phyloP scores from a whole-genome alignment of 2,888 invertebrate genomes.

The Apotomis turbidana region DNA sequence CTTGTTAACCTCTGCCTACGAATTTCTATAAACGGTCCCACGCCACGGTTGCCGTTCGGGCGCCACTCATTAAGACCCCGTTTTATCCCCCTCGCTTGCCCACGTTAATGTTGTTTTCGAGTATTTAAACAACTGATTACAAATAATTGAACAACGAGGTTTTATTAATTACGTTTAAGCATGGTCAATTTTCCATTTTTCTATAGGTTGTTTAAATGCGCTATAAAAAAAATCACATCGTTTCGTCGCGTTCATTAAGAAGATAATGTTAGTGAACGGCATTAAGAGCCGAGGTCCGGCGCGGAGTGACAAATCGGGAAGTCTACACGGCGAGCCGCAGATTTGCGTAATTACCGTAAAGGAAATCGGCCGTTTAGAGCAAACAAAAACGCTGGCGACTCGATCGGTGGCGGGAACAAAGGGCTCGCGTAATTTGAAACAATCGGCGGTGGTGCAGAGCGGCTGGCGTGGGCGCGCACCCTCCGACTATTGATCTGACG shows the following conservation, averaged over 20 bases:
- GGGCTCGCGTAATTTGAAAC: slow-evolving; percentile 82
- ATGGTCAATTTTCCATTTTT: slow-evolving; percentile 14
- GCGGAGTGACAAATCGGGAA: slow-evolving; percentile 61
- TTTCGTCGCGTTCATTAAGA: slow-evolving; percentile 30
- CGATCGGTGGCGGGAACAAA: slow-evolving; percentile 82
- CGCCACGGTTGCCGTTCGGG: slow-evolving; percentile 47
- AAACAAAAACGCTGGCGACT: slow-evolving; percentile 80
- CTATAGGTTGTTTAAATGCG: slow-evolving; percentile 1
- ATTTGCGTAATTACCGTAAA: slow-evolving; percentile 81
- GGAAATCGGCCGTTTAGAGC: slow-evolving; percentile 78
- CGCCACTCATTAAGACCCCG: slow-evolving; percentile 50
- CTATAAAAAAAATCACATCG: slow-evolving; percentile 14
- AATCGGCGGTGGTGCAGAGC: slow-evolving; percentile 78
- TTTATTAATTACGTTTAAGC: slow-evolving; percentile 12
- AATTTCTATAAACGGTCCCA: slow-evolving; percentile 43
- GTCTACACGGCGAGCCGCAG: slow-evolving; percentile 69
- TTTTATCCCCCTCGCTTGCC: slow-evolving; percentile 44
- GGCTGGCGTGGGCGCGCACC: slow-evolving; percentile 75
- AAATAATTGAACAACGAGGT: slow-evolving; percentile 35
- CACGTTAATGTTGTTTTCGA: slow-evolving; percentile 46
- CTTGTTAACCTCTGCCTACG: slow-evolving; percentile 45
- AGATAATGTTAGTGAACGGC: slow-evolving; percentile 53
- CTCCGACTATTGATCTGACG: slow-evolving; percentile 82
- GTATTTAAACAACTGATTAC: slow-evolving; percentile 45
- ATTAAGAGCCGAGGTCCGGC: slow-evolving; percentile 54